Base-by-base conservation (phyloP, 2,113 vertebrate species). In the Prunella himalayana region DNA sequence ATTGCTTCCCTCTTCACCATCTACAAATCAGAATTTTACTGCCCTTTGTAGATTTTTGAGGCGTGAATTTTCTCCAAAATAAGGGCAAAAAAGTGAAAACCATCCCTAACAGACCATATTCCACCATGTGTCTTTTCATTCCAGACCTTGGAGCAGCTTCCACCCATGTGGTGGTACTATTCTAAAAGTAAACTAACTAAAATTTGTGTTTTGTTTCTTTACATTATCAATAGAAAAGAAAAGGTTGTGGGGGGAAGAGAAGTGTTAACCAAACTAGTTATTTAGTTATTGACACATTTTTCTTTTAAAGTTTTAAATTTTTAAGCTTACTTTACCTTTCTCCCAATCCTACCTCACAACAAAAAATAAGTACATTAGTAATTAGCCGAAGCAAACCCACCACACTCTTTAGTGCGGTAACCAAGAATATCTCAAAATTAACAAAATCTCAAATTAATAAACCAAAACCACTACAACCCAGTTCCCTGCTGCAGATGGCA, bases 81-180 rank as follows among this genome's bases (percentile, higher is more conserved):
- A 33, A 33, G 2, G 9, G 20, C 42, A 20, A 39, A 5, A 2
- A 15, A 9, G 10, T 4, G 28, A 21, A 21, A n/a, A 0, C 4
- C 3, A 39, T 57, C 60, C 13, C 56, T 63, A 28, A 21, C 23
- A 80, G 53, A 31, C 23, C 33, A 13, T 23, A n/a, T 54, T 56
- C 53, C 54, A 33, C 17, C 13, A 13, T 1, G 2, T 54, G 35
- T 13, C 33, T 28, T 9, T 72, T 56, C 11, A 2, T 30, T 15
- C 9, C 41, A 49, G n/a, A 44, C n/a, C 23, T 69, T 44, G 54
- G 71, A 82, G 53, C 6, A 39, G 63, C 41, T 84, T 25, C 78
- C 50, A 45, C 7, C 25, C n/a, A 3, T 23, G 8, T 56, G n/a
- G 14, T 59, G n/a, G 56, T 11, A 59, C 15, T 16, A 24, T 59